These are phyloP conservation scores for Pachyrhynchus sulphureomaculatus DNA, from an alignment of 1,140 invertebrate species.

Conservation along the genomic window DNA sequence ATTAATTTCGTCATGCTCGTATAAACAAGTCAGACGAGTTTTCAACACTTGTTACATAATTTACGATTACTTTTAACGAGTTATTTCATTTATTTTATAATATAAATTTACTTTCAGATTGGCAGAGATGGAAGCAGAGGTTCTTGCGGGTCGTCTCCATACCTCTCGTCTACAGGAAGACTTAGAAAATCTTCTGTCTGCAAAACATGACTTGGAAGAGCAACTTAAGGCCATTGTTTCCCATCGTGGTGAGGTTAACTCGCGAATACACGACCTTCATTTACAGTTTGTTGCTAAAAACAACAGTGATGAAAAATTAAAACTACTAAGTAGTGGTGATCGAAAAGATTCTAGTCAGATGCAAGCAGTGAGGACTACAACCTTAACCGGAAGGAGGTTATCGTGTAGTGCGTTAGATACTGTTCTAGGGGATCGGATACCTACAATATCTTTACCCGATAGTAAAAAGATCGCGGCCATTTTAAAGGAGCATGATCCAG, in stretches of 20 bases:
- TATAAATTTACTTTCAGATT: conserved; percentile 3
- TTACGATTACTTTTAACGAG: too few species aligned
- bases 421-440: conserved; percentile 57
- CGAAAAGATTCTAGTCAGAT: conserved; percentile 39
- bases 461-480: conserved; percentile 78
- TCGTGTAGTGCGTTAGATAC: conserved; percentile 37
- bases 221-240: conserved; percentile 59
- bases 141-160: conserved; percentile 62
- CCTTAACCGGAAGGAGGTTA: conserved; percentile 28
- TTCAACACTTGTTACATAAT: too few species aligned
- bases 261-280: conserved; percentile 53
- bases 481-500: conserved; percentile 73
- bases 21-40: too few species aligned
- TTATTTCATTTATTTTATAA: too few species aligned
- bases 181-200: conserved; percentile 58
- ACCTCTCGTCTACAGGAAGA: conserved; percentile 64
- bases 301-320: conserved; percentile 30
- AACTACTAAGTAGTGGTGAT: conserved; percentile 7
- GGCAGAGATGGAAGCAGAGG: conserved; percentile 53
- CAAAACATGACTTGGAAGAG: conserved; percentile 65
- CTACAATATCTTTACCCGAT: conserved; percentile 60
- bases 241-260: conserved; percentile 54
- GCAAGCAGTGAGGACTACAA: conserved; percentile 29
- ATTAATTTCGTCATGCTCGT: too few species aligned
- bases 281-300: conserved; percentile 51